Conservation (phyloP, 2,113 vertebrate genomes). For the Catharus fuscescens region DNA sequence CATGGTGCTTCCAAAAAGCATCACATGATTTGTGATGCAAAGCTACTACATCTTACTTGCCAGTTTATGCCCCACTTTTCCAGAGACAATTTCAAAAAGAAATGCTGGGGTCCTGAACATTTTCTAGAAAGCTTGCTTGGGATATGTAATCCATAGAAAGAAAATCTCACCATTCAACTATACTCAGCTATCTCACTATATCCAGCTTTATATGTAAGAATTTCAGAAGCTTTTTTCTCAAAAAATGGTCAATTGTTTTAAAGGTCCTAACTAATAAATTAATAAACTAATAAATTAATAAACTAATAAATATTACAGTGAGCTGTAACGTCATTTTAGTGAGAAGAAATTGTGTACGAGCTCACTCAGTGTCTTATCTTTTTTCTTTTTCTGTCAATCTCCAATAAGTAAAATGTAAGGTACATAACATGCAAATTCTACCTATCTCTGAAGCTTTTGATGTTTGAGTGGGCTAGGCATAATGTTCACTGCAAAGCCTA, state of each 20-base stretch:
- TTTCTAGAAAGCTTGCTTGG: not conserved
- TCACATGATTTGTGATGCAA: not conserved
- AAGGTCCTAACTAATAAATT: not conserved
- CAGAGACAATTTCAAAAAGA: not conserved
- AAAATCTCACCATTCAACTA: not conserved
- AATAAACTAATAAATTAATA: no score
- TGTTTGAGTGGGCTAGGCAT: constrained; percentile 16
- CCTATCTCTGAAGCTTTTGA: constrained; percentile 25
- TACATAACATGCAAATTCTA: constrained; percentile 7
- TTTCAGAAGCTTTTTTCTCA: not conserved
- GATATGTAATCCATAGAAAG: not conserved
- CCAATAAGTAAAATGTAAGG: not conserved
- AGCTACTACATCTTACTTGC: not conserved
- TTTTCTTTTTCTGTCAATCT: not conserved
- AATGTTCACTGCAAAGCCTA: constrained; percentile 2
- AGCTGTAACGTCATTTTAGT: not conserved
- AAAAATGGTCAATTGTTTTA: not conserved
- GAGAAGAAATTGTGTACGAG: not conserved
- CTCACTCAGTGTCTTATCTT: not conserved
- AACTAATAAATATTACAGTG: not conserved
- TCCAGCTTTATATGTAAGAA: not conserved
- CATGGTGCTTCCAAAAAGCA: not conserved
- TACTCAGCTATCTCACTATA: not conserved
- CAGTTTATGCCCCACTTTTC: not conserved
- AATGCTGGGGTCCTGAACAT: not conserved